Percentiles rank a stretch among this genome's conserved stretches.
Conservation (phyloP, 2,888 invertebrate species). For the Pollenia amentaria region DNA sequence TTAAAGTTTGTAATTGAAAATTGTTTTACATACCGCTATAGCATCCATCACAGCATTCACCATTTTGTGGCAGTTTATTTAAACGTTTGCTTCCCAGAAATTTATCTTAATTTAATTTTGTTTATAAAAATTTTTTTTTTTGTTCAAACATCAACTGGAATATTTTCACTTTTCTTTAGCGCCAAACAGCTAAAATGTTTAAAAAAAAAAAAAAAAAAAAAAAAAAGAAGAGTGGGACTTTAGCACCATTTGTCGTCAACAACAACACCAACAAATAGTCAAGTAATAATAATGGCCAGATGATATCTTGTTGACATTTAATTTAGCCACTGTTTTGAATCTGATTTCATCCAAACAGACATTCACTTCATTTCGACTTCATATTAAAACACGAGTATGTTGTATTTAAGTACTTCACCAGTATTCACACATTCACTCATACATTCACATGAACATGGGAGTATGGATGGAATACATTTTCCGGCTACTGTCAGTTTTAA, state of each 20-base stretch:
- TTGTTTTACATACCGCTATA: conserved; percentile 83
- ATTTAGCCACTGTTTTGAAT: conserved; percentile 68
- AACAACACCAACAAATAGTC: conserved; percentile 27
- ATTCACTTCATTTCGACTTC: conserved; percentile 54
- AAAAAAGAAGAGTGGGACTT: conserved; percentile 29
- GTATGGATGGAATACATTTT: conserved; percentile 47
- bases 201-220: not conserved
- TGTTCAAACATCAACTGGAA: conserved; percentile 46
- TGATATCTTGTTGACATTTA: conserved; percentile 74
- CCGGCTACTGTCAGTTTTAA: conserved; percentile 73
- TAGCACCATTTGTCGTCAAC: conserved; percentile 44
- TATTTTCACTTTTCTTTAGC: conserved; percentile 68
- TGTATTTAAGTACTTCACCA: conserved; percentile 38
- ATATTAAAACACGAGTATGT: not conserved
- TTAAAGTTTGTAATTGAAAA: conserved; percentile 52
- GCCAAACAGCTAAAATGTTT: conserved; percentile 20
- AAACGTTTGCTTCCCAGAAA: conserved; percentile 30
- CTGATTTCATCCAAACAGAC: conserved; percentile 30
- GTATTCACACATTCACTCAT: not conserved
- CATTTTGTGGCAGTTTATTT: conserved; percentile 78
- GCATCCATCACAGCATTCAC: conserved; percentile 85
- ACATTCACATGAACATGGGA: conserved; percentile 31
- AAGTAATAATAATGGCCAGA: conserved; percentile 60
- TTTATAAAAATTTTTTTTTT: conserved; percentile 27
- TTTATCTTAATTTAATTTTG: conserved; percentile 13